Percentiles rank a stretch among this genome's conserved stretches.
Evolutionary conservation across 2,797 vertebrate species (phyloP).

Genomic region (Smutsia gigantea): DNA sequence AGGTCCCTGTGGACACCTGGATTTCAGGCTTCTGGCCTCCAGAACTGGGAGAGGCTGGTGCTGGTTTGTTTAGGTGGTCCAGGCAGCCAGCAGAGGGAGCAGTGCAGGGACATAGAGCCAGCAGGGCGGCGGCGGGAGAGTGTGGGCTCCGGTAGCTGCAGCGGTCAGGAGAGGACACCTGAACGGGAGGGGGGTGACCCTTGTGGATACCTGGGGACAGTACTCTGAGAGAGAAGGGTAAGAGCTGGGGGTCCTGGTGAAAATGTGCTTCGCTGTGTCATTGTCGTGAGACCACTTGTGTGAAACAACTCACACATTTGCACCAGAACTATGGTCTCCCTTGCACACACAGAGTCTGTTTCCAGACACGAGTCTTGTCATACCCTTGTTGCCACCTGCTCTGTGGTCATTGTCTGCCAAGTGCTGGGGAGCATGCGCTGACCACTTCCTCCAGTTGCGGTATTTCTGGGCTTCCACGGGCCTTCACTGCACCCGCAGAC

Average conservation of each 20-base stretch:
- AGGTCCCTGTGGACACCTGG: neutral
- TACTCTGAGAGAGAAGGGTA: neutral
- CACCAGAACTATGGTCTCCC: rapidly evolving
- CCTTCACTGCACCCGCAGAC: neutral
- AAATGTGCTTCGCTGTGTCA: neutral
- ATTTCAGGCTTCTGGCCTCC: neutral
- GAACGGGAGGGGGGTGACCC: too few relatives aligned
- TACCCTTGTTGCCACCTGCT: too few relatives aligned
- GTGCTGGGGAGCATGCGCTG: neutral
- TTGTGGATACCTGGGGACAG: neutral
- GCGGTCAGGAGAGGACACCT: neutral
- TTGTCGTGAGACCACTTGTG: neutral
- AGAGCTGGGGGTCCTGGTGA: neutral
- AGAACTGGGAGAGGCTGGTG: too few relatives aligned
- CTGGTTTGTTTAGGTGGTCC: too few relatives aligned
- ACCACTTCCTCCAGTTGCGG: neutral
- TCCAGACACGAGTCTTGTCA: rapidly evolving
- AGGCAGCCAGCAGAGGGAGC: too few relatives aligned
- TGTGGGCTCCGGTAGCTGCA: neutral
- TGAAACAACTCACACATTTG: neutral
- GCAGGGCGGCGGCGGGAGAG: neutral
- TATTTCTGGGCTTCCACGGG: neutral
- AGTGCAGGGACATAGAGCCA: neutral
- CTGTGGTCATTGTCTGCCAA: neutral
- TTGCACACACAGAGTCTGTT: neutral